A percentile compares a stretch with the other conserved stretches of the same genome.
These are phyloP conservation scores for Hybognathus amarus DNA, from an alignment of 2,797 vertebrate genomes.

Conservation along the genomic window DNA sequence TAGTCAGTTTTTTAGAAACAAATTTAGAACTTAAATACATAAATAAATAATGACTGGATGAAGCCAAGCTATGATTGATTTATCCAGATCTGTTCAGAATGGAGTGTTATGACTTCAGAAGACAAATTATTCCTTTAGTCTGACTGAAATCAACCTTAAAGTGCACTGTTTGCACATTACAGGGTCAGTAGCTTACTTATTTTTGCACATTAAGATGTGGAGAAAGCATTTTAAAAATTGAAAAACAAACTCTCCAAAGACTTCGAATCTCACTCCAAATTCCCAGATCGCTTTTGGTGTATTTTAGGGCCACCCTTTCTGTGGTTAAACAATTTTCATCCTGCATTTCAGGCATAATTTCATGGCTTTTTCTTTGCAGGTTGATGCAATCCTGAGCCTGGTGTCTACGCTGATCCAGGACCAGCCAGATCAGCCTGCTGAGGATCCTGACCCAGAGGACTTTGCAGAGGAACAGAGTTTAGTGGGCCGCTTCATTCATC, in stretches of 20 bases:
- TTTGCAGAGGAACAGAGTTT: slow-evolving; percentile 98
- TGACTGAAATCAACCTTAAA: not conserved
- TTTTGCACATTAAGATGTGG: not conserved
- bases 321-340: not conserved
- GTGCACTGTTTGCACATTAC: slow-evolving; percentile 1
- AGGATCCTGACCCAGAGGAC: slow-evolving; percentile 97
- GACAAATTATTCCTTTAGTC: not conserved
- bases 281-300: not conserved
- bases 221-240: not conserved
- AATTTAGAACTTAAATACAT: not conserved
- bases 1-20: not conserved
- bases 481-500: slow-evolving; percentile 97
- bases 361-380: slow-evolving; percentile 72
- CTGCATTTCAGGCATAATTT: not conserved
- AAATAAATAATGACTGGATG: not conserved
- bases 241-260: not conserved
- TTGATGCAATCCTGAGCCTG: slow-evolving; percentile 93
- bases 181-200: not conserved
- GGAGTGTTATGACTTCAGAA: not conserved
- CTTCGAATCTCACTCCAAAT: no score
- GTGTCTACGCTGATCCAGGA: slow-evolving; percentile 96
- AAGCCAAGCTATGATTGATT: slow-evolving; percentile 1
- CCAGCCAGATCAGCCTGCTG: slow-evolving; percentile 95
- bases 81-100: not conserved
- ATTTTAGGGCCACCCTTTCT: not conserved